Conservation (phyloP, 1,140 invertebrate species). For the Bombus vancouverensis region DNA sequence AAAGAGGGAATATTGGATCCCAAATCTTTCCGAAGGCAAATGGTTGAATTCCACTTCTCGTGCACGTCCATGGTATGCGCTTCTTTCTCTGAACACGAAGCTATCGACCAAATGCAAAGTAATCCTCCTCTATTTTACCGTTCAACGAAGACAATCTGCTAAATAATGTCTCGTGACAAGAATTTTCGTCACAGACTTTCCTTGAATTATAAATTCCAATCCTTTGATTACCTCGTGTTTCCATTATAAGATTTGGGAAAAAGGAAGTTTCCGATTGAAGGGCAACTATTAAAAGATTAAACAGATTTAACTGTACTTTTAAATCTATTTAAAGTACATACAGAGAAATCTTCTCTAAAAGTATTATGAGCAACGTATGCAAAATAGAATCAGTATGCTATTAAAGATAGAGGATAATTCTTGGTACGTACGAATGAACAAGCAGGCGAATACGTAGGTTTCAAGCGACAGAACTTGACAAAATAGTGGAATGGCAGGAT, state of each 20-base stretch:
- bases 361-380: too few relatives aligned
- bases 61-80: not conserved
- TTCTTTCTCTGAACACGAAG: not conserved
- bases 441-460: not conserved
- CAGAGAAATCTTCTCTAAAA: too few relatives aligned
- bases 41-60: not conserved
- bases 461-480: not conserved
- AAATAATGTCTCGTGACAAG: not conserved
- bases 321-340: too few relatives aligned
- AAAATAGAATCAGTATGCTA: too few relatives aligned
- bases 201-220: not conserved
- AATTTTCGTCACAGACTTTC: too few relatives aligned
- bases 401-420: too few relatives aligned
- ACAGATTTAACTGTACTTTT: too few relatives aligned
- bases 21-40: not conserved
- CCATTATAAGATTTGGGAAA: not conserved
- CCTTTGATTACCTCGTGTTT: not conserved
- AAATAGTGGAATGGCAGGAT: too few relatives aligned
- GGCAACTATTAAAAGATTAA: too few relatives aligned
- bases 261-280: not conserved
- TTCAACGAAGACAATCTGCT: not conserved
- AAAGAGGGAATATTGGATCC: slow-evolving; percentile 7
- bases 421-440: not conserved
- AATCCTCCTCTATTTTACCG: not conserved
- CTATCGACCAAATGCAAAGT: not conserved